These are phyloP conservation scores for Ips nitidus DNA, from an alignment of 1,140 invertebrate species.

Conservation along the genomic window DNA sequence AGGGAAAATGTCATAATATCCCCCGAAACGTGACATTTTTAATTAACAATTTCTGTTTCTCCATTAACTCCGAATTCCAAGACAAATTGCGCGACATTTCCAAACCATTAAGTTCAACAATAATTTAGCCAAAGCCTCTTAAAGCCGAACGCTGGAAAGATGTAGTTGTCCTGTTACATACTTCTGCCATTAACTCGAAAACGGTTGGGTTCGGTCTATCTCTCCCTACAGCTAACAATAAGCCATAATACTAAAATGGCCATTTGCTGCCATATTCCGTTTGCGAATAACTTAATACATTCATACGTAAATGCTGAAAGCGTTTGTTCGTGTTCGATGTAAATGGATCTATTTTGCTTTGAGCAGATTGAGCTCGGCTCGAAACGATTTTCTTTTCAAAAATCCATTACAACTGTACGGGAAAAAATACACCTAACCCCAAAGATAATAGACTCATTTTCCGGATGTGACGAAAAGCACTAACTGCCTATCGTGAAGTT, in stretches of 20 bases:
- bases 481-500: conserved; percentile 16
- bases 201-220: not conserved
- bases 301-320: not conserved
- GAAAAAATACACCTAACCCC: too few relatives aligned
- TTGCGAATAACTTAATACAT: conserved; percentile 6
- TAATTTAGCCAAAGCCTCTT: conserved; percentile 27
- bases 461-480: not conserved
- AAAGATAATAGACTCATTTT: conserved; percentile 5
- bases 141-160: conserved; percentile 27
- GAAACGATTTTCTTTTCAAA: too few relatives aligned
- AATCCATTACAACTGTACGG: too few relatives aligned
- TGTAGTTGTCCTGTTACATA: conserved; percentile 29
- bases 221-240: conserved; percentile 14
- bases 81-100: conserved; percentile 24
- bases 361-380: too few relatives aligned
- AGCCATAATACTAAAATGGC: conserved; percentile 10
- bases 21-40: not conserved
- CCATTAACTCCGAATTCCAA: conserved; percentile 11
- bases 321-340: too few relatives aligned
- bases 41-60: conserved; percentile 16
- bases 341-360: too few relatives aligned
- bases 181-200: conserved; percentile 28
- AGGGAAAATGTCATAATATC: too few relatives aligned
- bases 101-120: conserved; percentile 24
- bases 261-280: conserved; percentile 20